Base-by-base conservation (phyloP, 1,140 invertebrate species). In the Drosophila mauritiana region DNA sequence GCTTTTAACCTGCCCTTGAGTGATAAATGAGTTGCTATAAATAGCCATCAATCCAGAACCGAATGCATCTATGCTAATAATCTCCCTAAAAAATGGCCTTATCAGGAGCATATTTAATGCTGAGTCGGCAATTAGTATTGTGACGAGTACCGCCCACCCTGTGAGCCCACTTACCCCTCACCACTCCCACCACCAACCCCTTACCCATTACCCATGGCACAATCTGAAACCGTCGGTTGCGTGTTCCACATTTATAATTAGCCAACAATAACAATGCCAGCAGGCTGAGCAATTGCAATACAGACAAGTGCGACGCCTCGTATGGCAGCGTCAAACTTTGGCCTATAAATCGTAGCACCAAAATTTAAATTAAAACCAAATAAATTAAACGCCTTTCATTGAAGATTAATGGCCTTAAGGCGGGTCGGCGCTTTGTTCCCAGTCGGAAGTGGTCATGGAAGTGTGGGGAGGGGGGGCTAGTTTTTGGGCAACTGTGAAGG, bases 351-450 rank as follows among this genome's bases (percentile, higher is more conserved):
- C 84, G 76, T 80, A 70, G 76, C 78, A 80, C 80, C 76, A 84
- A 88, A 88, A 88, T 88, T 88, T 84, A 88, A 89, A 88, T 88
- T 88, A 80, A 88, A 88, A 88, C 73, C 84, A 88, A 88, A 88
- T 88, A 88, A 89, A 88, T 88, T 88, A 88, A 88, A 88, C 83
- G 83, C 83, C 83, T 88, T 88, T 88, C 83, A 89, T 89, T 88
- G 80, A 88, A 88, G 84, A 88, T 88, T 88, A 89, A 88, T 88
- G 80, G 84, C 80, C 80, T 86, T 69, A 80, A 86, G 86, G 75
- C 83, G 67, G 74, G 39, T 42, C 27, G 42, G 42, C 42, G 37
- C 55, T 80, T 64, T 78, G 73, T 80, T 74, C 59, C 27, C 36
- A 69, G 51, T 27, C 42, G 58, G 27, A 45, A 68, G 61, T 65